Evolutionary conservation across 1,140 invertebrate genomes (phyloP).

Genomic region (Aporrectodea caliginosa): DNA sequence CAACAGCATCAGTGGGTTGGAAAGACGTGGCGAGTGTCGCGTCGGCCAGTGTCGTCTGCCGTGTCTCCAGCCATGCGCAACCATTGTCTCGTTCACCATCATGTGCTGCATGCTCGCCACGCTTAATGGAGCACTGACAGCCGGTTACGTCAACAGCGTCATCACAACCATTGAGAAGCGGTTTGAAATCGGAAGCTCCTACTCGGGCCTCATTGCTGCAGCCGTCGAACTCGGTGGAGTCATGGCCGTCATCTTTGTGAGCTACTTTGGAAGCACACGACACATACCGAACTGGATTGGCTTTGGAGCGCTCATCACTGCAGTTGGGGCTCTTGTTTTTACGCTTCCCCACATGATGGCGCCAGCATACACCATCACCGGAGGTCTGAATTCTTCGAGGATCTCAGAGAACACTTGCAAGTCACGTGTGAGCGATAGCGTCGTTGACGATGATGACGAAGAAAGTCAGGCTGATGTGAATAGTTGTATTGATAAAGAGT

Average conservation of each 20-base stretch:
- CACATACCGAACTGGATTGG: constrained; percentile 95
- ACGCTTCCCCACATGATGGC: constrained; percentile 63
- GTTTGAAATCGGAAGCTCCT: constrained; percentile 88
- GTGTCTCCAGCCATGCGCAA: constrained; percentile 72
- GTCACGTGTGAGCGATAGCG: background rate
- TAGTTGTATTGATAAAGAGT: constrained; percentile 45
- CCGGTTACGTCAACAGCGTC: constrained; percentile 85
- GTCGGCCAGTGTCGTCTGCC: constrained; percentile 74
- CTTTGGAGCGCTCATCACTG: constrained; percentile 80
- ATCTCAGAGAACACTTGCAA: constrained; percentile 14
- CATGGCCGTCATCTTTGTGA: constrained; percentile 88
- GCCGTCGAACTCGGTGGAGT: constrained; percentile 94
- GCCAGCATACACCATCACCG: constrained; percentile 51
- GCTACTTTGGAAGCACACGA: constrained; percentile 87
- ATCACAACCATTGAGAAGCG: constrained; percentile 95
- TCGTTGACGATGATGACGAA: background rate
- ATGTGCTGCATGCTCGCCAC: constrained; percentile 85
- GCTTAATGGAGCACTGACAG: constrained; percentile 57
- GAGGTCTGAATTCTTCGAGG: constrained; percentile 52
- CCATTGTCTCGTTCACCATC: constrained; percentile 79
- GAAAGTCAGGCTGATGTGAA: background rate
- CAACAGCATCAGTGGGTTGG: background rate
- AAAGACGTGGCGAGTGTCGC: constrained; percentile 60
- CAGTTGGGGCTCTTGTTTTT: constrained; percentile 79
- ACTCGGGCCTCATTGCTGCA: constrained; percentile 85